These are phyloP conservation scores for Melanogrammus aeglefinus DNA, from an alignment of 2,797 vertebrate species.

Conservation along the genomic window DNA sequence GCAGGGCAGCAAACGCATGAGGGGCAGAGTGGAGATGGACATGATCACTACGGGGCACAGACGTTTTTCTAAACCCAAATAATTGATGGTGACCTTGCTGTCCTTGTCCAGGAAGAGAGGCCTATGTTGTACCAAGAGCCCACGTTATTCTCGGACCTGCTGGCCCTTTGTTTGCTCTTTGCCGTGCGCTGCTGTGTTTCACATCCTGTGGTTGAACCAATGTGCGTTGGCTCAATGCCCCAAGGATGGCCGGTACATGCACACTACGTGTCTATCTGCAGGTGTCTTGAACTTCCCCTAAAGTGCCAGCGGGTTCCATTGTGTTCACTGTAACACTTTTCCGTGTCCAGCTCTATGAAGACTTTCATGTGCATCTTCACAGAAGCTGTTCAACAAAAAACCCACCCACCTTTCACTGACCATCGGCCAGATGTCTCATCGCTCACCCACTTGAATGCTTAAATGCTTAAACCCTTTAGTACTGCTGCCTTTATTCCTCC, in stretches of 20 bases:
- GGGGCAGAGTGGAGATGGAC: not conserved
- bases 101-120: no score
- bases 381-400: not conserved
- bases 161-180: no score
- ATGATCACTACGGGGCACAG: not conserved
- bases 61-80: not conserved
- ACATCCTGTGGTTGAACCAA: no score
- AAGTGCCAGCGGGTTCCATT: not conserved
- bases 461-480: not conserved
- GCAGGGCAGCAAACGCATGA: no score
- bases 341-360: not conserved
- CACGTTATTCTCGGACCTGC: no score
- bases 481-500: not conserved
- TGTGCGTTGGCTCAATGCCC: not conserved
- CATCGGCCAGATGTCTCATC: no score
- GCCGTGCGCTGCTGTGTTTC: no score
- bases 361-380: not conserved
- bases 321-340: no score
- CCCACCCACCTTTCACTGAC: not conserved
- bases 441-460: not conserved
- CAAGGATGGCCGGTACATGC: not conserved
- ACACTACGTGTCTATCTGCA: not conserved
- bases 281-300: not conserved
- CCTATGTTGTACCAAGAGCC: no score
- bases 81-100: not conserved